Base-by-base conservation (phyloP, 2,888 invertebrate species). In the Ceraclea dissimilis region DNA sequence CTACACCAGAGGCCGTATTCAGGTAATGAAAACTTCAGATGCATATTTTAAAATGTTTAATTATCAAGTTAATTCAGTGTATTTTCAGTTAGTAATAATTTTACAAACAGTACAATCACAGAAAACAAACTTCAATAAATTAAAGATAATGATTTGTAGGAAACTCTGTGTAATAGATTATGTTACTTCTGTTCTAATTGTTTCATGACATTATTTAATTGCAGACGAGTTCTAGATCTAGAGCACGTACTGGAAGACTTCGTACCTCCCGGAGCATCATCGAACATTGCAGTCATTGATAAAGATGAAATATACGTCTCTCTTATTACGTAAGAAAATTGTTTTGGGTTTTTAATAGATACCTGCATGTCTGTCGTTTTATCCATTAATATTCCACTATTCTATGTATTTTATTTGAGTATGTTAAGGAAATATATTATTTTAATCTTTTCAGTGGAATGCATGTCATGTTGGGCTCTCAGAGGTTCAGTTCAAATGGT, bases 271-370 rank as follows among this genome's bases (percentile, higher is more conserved):
- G 75, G 74, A 60, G 73, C 71, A 54, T 77, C 80, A 54, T 78
- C 83, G 5, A 83, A 82, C 59, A 75, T 87, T 33, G 82, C 83
- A 44, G 82, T 80, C 50, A 79, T 84, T 60, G 88, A 88, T 70
- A 73, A 76, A 56, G 69, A 76, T 63, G 87, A 86, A 66, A 76
- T 81, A 46, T 87, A 87, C 71, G 80, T 84, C 46, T 82, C 86
- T 10, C 71, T 85, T 54, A 79, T 85, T 61, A 83, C 81, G 87
- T 87, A 68, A 75, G 81, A 44, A 26, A n/a, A n/a, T n/a, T n/a
- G n/a, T n/a, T n/a, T n/a, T n/a, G n/a, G n/a, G 20, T 71, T 58
- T 57, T 44, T 58, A 55, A n/a, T n/a, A n/a, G n/a, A n/a, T n/a
- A n/a, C n/a, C n/a, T n/a, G n/a, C n/a, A n/a, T n/a, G n/a, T n/a